Conservation (phyloP, 2,797 vertebrate genomes). For the Rhyacichthys aspro region DNA sequence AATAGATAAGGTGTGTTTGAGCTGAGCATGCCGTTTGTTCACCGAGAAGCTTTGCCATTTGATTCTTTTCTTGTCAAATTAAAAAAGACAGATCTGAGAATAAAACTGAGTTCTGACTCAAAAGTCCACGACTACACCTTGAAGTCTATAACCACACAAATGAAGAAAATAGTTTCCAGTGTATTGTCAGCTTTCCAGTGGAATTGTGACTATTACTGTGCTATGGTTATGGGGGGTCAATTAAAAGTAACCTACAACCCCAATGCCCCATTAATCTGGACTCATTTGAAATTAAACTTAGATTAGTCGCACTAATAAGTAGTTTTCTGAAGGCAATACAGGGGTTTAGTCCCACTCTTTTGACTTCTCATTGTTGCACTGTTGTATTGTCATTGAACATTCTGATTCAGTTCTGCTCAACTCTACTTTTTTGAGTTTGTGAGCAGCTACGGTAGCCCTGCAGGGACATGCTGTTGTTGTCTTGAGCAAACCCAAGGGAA, state of each 20-base stretch:
- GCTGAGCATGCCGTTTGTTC: conserved; percentile 7
- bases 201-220: not conserved
- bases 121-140: no score
- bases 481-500: no score
- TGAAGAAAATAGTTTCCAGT: not conserved
- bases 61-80: not conserved
- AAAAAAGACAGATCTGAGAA: not conserved
- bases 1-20: conserved; percentile 6
- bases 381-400: no score
- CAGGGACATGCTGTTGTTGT: no score
- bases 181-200: no score
- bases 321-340: not conserved
- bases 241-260: not conserved
- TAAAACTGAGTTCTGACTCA: not conserved
- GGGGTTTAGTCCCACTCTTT: not conserved
- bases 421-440: no score
- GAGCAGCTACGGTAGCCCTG: no score
- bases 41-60: not conserved
- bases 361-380: no score
- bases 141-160: conserved; percentile 7
- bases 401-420: no score
- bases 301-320: not conserved
- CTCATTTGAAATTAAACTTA: conserved; percentile 10
- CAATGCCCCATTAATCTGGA: conserved; percentile 1
- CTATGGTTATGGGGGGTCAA: not conserved